These are phyloP conservation scores for Ochlodes sylvanus DNA, from an alignment of 2,888 invertebrate genomes.

Conservation along the genomic window DNA sequence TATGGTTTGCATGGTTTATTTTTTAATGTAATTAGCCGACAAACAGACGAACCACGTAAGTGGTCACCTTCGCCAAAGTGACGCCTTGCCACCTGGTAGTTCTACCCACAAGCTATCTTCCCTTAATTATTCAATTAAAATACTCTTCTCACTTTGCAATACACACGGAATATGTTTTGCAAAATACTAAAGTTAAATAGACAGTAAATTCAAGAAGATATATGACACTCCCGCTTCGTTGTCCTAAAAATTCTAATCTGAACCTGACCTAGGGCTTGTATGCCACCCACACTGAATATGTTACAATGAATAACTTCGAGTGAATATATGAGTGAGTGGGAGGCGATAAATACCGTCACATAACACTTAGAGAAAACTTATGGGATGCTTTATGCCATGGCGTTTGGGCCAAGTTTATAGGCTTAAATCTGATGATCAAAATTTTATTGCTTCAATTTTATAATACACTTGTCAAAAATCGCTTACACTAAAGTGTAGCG, in stretches of 20 bases:
- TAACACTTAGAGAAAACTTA: constrained; percentile 30
- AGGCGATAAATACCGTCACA: constrained; percentile 52
- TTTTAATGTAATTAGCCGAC: no score
- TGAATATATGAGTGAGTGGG: constrained; percentile 48
- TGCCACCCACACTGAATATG: constrained; percentile 37
- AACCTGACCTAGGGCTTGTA: constrained; percentile 18
- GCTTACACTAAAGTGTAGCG: no score
- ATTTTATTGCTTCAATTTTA: constrained; percentile 20
- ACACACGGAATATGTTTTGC: no score
- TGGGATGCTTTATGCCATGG: constrained; percentile 31
- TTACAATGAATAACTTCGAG: constrained; percentile 44
- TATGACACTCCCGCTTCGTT: neutral
- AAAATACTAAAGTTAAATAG: no score
- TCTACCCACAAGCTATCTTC: no score
- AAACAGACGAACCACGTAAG: no score
- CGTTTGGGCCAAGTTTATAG: constrained; percentile 23
- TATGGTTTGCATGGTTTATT: no score
- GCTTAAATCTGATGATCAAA: constrained; percentile 15
- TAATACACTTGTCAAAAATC: neutral
- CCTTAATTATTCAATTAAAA: no score
- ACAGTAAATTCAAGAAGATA: neutral
- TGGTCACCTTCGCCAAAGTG: no score
- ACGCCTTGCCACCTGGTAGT: no score
- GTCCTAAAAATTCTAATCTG: constrained; percentile 15
- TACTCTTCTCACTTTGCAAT: no score